phyloP scores from a whole-genome alignment of 1,140 invertebrate species.

The Theocolax elegans region DNA sequence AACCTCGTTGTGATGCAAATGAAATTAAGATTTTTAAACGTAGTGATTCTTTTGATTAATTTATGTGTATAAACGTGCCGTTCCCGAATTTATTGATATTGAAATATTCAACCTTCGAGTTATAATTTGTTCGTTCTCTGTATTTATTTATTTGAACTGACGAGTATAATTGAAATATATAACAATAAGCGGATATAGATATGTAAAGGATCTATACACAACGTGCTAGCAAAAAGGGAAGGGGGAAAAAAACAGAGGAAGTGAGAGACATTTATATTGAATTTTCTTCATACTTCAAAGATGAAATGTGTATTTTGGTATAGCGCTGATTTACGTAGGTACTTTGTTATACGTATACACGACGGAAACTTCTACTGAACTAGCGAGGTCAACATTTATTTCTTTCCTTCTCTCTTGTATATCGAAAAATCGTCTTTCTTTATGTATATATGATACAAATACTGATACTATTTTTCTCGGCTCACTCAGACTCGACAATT shows the following conservation, averaged over 20 bases:
- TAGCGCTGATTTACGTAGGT: background rate
- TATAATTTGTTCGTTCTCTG: too few relatives aligned
- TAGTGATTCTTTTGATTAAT: too few relatives aligned
- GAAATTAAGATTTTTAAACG: too few relatives aligned
- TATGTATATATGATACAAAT: background rate
- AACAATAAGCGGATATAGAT: too few relatives aligned
- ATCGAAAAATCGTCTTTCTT: background rate
- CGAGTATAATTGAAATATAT: too few relatives aligned
- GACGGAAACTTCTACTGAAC: background rate
- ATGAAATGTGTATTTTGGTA: constrained; percentile 10
- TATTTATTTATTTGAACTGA: too few relatives aligned
- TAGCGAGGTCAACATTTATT: background rate
- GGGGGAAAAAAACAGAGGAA: background rate
- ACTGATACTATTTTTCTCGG: background rate
- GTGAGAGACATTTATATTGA: constrained; percentile 1
- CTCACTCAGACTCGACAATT: background rate
- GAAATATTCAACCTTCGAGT: too few relatives aligned
- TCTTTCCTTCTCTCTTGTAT: background rate
- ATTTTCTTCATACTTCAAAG: background rate
- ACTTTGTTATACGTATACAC: background rate
- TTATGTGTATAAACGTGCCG: too few relatives aligned
- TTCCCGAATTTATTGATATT: too few relatives aligned
- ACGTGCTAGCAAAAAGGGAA: too few relatives aligned
- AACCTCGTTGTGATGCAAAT: too few relatives aligned
- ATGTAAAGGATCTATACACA: too few relatives aligned